Evolutionary conservation across 2,888 invertebrate genomes (phyloP), one percentile per base, ranked within the genome.

Genomic region (Rapana venosa): DNA sequence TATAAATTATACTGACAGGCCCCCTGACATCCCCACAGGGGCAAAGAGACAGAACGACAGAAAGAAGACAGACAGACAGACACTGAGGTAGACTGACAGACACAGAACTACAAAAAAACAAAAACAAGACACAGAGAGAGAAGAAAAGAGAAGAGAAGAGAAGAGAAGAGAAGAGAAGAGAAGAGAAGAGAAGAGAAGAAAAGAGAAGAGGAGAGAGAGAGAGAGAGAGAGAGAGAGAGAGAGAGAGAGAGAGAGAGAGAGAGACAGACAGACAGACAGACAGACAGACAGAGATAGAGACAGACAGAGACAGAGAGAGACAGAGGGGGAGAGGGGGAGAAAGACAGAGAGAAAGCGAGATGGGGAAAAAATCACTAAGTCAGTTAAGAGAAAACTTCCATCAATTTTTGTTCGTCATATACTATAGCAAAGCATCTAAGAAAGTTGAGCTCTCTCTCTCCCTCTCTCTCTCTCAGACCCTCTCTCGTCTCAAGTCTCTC

Each of bases 381-480:
- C 0, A 5, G 13, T 61, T 61, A 70, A 22, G 26, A 26, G 26
- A 26, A 70, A 70, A n/a, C n/a, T n/a, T n/a, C n/a, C n/a, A n/a
- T n/a, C n/a, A n/a, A n/a, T n/a, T n/a, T n/a, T n/a, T n/a, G n/a
- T n/a, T n/a, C n/a, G n/a, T n/a, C n/a, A n/a, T n/a, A n/a, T n/a
- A n/a, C n/a, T n/a, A n/a, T n/a, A n/a, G n/a, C n/a, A n/a, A n/a
- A n/a, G n/a, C n/a, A n/a, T n/a, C n/a, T n/a, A n/a, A n/a, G n/a
- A n/a, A n/a, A n/a, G n/a, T n/a, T n/a, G n/a, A n/a, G n/a, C 86
- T 30, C 74, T 36, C 61, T 89, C 85, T 47, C 74, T 86, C 66
- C 70, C 86, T 86, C 86, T 86, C 47, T 86, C 70, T 74, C 81
- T 85, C 81, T 85, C 70, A 47, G n/a, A 17, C 61, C 35, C 79